phyloP scores from a whole-genome alignment of 2,113 vertebrate species.

The Electrona antarctica region DNA sequence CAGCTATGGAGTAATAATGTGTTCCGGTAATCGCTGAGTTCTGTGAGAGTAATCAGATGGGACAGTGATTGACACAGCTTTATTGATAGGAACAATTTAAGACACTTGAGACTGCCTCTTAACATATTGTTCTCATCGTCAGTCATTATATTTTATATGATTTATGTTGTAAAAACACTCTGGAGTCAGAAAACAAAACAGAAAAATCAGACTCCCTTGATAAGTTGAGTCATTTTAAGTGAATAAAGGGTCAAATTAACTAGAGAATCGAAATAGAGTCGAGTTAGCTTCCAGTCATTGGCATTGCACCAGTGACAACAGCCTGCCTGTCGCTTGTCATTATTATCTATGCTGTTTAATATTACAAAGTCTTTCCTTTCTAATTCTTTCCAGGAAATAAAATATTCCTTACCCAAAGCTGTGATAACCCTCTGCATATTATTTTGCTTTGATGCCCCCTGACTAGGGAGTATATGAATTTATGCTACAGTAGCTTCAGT shows the following conservation, averaged over 20 bases:
- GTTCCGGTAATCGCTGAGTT: not conserved
- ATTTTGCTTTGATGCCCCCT: conserved; percentile 14
- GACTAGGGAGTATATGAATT: conserved; percentile 47
- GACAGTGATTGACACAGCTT: not conserved
- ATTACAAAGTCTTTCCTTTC: conserved; percentile 20
- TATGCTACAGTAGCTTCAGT: conserved; percentile 39
- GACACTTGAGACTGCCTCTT: not conserved
- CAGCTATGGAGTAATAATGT: not conserved
- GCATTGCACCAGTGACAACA: conserved; percentile 29
- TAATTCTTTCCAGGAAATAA: conserved; percentile 14
- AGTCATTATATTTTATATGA: conserved; percentile 16
- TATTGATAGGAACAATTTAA: conserved; percentile 2
- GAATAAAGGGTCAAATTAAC: conserved; percentile 24
- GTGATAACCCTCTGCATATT: conserved; percentile 25
- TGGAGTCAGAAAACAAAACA: conserved; percentile 4
- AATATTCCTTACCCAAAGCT: conserved; percentile 8
- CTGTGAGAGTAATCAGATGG: not conserved
- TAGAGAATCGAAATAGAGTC: conserved; percentile 18
- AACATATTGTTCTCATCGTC: conserved; percentile 24
- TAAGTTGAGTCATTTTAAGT: not conserved
- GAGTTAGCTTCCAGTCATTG: conserved; percentile 25
- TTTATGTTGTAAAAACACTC: conserved; percentile 16
- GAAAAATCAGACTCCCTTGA: not conserved
- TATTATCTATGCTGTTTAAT: conserved; percentile 17
- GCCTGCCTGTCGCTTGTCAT: conserved; percentile 39